Evolutionary conservation across 2,888 invertebrate genomes (phyloP), one percentile per base, ranked within the genome.

Genomic region (Stramonita haemastoma): DNA sequence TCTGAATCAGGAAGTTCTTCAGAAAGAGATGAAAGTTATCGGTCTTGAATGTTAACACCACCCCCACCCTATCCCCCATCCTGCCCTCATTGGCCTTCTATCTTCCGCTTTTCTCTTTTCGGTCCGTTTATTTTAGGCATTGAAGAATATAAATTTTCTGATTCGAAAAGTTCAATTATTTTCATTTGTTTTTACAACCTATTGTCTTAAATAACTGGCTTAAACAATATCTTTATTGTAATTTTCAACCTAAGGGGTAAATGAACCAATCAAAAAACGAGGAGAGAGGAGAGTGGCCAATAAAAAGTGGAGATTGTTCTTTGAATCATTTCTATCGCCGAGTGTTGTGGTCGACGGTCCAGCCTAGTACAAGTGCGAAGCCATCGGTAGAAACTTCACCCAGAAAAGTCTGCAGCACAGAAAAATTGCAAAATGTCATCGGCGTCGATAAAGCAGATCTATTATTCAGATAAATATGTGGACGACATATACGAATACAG

Each of bases 401-500:
- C 4, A 46, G 46, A 8, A 46, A 46, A 46, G 46, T 46, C 46
- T 46, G 46, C 46, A 46, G 46, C 46, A 46, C 46, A 46, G 46
- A 5, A 46, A 13, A 46, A 13, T n/a, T 56, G 26, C 46, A 60
- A 60, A 17, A 89, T 89, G 89, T 85, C 88, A 13, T 87, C 87
- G 32, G 46, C 79, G 17, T 57, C 83, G 17, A 83, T 81, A 66
- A 97, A 97, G 96, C 97, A 98, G 92, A 98, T 99, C 94, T 98
- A 98, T 95, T 99, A 99, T 96, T 99, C 98, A 0, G 98, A 98
- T 93, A 99, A 98, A 97, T 99, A 99, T 96, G 98, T 97, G 94
- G 99, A 99, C 95, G 98, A 98, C 91, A 97, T 97, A 93, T 98
- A 97, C 95, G 99, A 99, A 96, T 99, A 99, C 97, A 97, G 99